Conservation (phyloP, 2,797 vertebrate species). For the Psittacula derbiana region DNA sequence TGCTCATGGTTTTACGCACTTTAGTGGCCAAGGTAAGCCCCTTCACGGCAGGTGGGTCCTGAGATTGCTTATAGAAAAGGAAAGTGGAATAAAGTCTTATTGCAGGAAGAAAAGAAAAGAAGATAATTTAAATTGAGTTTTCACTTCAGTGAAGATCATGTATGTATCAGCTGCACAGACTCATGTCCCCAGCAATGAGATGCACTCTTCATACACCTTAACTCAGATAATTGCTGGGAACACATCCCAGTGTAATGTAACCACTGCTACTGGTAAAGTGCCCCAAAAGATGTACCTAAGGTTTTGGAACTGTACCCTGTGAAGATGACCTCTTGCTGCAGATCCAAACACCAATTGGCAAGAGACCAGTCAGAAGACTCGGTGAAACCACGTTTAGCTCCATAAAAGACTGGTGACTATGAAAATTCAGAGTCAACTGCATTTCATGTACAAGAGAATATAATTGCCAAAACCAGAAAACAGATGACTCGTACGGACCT, state of each 20-base stretch:
- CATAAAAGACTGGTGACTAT: background rate
- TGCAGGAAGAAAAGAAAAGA: background rate
- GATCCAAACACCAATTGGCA: background rate
- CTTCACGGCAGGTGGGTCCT: conserved; percentile 87
- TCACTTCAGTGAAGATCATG: background rate
- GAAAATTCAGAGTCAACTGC: background rate
- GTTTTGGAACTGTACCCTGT: background rate
- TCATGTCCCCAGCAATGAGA: fast-evolving
- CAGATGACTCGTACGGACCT: conserved; percentile 79
- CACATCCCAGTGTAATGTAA: fast-evolving
- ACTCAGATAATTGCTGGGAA: background rate
- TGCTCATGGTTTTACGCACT: conserved; percentile 95
- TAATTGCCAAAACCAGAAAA: conserved; percentile 74
- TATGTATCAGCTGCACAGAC: background rate
- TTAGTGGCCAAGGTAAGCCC: conserved; percentile 86
- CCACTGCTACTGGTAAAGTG: background rate
- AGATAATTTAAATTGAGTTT: background rate
- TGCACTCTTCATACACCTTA: fast-evolving
- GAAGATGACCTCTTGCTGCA: background rate
- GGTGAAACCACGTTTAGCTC: background rate
- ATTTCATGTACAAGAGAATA: conserved; percentile 8
- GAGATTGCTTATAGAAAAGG: conserved; percentile 78
- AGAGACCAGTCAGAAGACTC: background rate
- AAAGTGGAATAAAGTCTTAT: background rate
- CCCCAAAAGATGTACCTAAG: background rate